Conservation (phyloP, 2,113 vertebrate genomes). For the Hyaena hyaena region DNA sequence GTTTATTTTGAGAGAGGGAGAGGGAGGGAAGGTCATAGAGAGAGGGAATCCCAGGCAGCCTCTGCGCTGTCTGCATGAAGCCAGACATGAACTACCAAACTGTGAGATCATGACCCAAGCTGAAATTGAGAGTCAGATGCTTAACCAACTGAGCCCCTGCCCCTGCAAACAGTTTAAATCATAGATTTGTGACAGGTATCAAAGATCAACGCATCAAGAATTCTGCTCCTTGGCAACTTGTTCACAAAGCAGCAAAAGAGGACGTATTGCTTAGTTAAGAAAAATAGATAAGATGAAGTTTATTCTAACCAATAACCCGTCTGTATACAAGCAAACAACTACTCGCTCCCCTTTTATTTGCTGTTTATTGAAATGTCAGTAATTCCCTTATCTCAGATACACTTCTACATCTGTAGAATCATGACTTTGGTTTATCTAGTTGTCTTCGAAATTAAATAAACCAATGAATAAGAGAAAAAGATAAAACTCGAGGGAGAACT, state of each 20-base stretch:
- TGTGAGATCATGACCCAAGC: too few relatives aligned
- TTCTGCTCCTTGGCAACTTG: neutral
- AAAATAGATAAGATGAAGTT: neutral
- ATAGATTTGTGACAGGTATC: neutral
- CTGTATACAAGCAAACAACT: constrained; percentile 47
- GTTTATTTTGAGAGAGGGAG: too few relatives aligned
- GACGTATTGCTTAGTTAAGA: neutral
- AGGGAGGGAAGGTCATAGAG: too few relatives aligned
- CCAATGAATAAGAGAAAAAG: constrained; percentile 52
- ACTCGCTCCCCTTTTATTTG: constrained; percentile 11
- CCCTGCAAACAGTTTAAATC: neutral
- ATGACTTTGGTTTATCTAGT: constrained; percentile 67
- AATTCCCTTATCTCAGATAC: constrained; percentile 56
- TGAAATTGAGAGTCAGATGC: too few relatives aligned
- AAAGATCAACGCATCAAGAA: neutral
- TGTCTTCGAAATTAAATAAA: constrained; percentile 68
- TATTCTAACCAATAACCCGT: constrained; percentile 35
- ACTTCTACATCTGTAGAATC: constrained; percentile 64
- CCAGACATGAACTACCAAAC: too few relatives aligned
- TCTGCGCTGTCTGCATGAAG: too few relatives aligned
- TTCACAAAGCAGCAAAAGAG: neutral
- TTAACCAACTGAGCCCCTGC: too few relatives aligned
- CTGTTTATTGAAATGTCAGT: constrained; percentile 51
- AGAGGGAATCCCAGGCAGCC: too few relatives aligned
- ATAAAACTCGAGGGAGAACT: constrained; percentile 54